phyloP scores from a whole-genome alignment of 2,888 invertebrate genomes.

The Drosophila subsilvestris region DNA sequence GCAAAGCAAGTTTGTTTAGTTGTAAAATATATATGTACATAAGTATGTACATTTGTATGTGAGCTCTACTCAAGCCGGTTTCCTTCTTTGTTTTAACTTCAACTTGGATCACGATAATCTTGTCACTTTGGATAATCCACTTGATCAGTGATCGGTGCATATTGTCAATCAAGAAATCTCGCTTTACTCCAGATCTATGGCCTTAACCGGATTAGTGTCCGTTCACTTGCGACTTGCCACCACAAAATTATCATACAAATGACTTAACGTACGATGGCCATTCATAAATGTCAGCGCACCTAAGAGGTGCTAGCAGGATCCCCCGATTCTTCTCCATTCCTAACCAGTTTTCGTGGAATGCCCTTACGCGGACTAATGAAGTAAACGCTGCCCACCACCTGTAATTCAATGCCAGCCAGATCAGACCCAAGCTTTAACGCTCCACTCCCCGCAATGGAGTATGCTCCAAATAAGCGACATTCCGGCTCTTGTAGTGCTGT shows the following conservation, averaged over 20 bases:
- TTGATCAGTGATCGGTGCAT: background rate
- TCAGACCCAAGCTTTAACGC: background rate
- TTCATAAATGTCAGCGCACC: constrained; percentile 28
- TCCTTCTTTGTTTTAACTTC: background rate
- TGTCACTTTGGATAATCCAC: background rate
- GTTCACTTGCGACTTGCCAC: background rate
- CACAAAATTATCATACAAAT: constrained; percentile 18
- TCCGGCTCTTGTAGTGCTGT: constrained; percentile 5
- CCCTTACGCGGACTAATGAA: background rate
- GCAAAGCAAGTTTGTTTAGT: constrained; percentile 19
- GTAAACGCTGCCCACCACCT: background rate
- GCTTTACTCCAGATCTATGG: background rate
- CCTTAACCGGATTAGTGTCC: background rate
- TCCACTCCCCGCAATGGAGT: background rate
- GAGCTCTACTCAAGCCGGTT: constrained; percentile 28
- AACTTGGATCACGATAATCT: constrained; percentile 16
- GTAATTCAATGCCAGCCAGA: background rate
- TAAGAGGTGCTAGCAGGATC: constrained; percentile 13
- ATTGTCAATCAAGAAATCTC: background rate
- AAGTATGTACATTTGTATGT: background rate
- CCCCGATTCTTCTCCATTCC: background rate
- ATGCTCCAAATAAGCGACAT: constrained; percentile 11
- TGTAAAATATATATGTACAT: background rate
- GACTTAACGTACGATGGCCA: constrained; percentile 7
- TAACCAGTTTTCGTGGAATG: background rate